A percentile compares a stretch with the other conserved stretches of the same genome.
These are phyloP conservation scores for Sarcophaga peregrina DNA, from an alignment of 1,140 invertebrate genomes.

Conservation along the genomic window DNA sequence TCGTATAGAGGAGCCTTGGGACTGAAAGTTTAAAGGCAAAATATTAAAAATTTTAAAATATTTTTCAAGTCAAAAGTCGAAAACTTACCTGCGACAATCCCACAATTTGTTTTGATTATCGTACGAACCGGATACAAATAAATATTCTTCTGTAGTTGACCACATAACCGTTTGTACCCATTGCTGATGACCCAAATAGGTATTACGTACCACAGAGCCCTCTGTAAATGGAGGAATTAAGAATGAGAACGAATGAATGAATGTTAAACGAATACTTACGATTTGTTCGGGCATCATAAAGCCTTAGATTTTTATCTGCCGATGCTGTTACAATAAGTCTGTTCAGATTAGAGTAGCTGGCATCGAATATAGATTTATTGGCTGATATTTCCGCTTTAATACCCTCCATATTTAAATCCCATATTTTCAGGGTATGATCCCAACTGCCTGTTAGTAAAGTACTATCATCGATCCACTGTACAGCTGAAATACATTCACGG, in stretches of 20 bases:
- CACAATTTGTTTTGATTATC: slow-evolving; percentile 93
- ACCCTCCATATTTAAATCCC: slow-evolving; percentile 89
- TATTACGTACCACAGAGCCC: slow-evolving; percentile 86
- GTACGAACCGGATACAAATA: slow-evolving; percentile 94
- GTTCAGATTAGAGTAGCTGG: slow-evolving; percentile 84
- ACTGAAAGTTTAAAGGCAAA: slow-evolving; percentile 70
- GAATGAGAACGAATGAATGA: background rate
- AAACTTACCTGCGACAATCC: slow-evolving; percentile 93
- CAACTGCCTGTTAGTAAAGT: slow-evolving; percentile 86
- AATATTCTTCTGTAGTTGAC: slow-evolving; percentile 84
- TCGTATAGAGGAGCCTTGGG: slow-evolving; percentile 93
- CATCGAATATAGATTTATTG: slow-evolving; percentile 91
- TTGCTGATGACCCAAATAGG: slow-evolving; percentile 88
- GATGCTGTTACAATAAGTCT: slow-evolving; percentile 85
- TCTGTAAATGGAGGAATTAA: slow-evolving; percentile 69
- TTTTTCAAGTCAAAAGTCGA: background rate
- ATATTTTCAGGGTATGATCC: slow-evolving; percentile 95
- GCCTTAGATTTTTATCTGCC: slow-evolving; percentile 87
- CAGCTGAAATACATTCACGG: slow-evolving; percentile 86
- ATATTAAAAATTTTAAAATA: background rate
- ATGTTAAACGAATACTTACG: slow-evolving; percentile 69
- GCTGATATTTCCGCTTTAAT: slow-evolving; percentile 85
- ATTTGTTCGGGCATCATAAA: slow-evolving; percentile 91
- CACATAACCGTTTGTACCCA: slow-evolving; percentile 93
- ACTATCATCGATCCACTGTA: slow-evolving; percentile 83